Percentiles rank a stretch among this genome's conserved stretches.
phyloP scores from a whole-genome alignment of 2,888 invertebrate genomes.

The Onchidella celtica region DNA sequence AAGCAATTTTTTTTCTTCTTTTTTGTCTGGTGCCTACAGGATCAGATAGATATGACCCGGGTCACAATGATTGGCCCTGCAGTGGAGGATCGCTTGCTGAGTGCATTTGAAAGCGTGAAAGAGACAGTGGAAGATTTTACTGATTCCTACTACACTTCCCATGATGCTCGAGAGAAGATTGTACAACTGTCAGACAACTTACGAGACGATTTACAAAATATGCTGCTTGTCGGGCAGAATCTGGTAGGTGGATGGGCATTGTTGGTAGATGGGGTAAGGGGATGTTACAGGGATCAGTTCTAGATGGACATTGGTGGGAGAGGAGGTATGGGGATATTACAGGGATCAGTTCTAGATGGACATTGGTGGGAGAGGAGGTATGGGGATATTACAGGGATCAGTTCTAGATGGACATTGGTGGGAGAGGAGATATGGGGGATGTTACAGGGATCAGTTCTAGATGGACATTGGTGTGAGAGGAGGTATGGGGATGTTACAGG shows the following conservation, averaged over 20 bases:
- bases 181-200: constrained; percentile 92
- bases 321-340: no score
- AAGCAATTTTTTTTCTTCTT: no score
- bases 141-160: constrained; percentile 98
- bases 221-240: constrained; percentile 91
- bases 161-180: constrained; percentile 96
- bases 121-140: constrained; percentile 98
- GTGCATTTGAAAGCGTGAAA: constrained; percentile 90
- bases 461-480: no score
- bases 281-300: no score
- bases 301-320: no score
- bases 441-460: no score
- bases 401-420: neutral
- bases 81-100: constrained; percentile 89
- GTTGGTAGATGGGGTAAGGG: no score
- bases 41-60: constrained; percentile 91
- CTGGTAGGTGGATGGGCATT: constrained; percentile 83
- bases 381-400: neutral
- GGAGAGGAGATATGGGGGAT: neutral
- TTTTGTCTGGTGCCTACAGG: no score
- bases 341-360: no score
- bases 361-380: neutral
- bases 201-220: constrained; percentile 93
- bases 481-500: no score
- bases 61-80: constrained; percentile 87